Conservation (phyloP, 1,140 invertebrate species). For the Sycophaga agraensis region DNA sequence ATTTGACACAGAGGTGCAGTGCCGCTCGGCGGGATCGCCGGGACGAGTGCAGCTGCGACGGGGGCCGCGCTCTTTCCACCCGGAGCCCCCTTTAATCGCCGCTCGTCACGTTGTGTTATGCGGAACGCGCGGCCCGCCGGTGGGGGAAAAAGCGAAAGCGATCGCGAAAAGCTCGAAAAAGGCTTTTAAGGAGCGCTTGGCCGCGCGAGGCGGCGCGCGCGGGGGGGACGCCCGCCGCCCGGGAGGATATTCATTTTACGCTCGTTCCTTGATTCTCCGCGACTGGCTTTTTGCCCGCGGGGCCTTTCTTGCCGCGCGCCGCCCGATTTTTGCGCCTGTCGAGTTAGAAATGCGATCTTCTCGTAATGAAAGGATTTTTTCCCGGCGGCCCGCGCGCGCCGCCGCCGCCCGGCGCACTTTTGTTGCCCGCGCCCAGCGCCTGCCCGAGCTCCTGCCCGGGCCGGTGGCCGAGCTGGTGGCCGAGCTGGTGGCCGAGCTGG, state of each 20-base stretch:
- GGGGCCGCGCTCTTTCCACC: neutral
- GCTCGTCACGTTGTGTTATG: slow-evolving; percentile 26
- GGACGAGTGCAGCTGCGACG: neutral
- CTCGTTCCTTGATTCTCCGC: slow-evolving; percentile 22
- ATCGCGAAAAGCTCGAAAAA: slow-evolving; percentile 22
- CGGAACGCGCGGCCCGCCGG: no score
- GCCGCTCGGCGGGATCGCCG: no score
- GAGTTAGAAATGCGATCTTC: slow-evolving; percentile 28
- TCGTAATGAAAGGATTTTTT: slow-evolving; percentile 14
- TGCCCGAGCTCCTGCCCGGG: no score
- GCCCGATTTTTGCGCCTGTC: slow-evolving; percentile 26
- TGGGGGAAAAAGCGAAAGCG: slow-evolving; percentile 15
- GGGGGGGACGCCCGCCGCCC: no score
- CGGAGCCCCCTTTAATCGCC: slow-evolving; percentile 18
- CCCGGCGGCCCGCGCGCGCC: no score
- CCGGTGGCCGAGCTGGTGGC: no score
- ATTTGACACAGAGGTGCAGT: slow-evolving; percentile 5
- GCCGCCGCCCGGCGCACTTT: no score
- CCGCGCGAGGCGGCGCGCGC: no score
- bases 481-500: no score
- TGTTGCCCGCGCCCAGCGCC: no score
- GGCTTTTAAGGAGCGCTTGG: slow-evolving; percentile 19
- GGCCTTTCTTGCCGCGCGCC: slow-evolving; percentile 1
- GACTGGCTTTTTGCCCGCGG: slow-evolving; percentile 23
- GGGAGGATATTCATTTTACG: slow-evolving; percentile 28